These are phyloP conservation scores for Diplodus sargus DNA, from an alignment of 2,797 vertebrate species.

Conservation along the genomic window DNA sequence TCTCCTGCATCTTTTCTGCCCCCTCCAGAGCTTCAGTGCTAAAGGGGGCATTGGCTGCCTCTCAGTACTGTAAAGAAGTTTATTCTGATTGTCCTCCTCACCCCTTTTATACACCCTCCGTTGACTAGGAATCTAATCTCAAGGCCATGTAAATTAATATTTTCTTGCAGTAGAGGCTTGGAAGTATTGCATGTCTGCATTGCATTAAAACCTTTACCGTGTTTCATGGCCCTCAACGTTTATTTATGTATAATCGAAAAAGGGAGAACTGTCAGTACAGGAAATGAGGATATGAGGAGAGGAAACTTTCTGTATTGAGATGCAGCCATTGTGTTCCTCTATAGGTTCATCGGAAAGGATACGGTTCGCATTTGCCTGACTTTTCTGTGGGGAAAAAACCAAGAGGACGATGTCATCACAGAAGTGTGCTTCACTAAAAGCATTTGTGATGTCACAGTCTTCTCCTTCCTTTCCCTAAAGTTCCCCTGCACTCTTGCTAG, in stretches of 20 bases:
- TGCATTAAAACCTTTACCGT: conserved; percentile 25
- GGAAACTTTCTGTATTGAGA: conserved; percentile 60
- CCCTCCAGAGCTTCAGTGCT: conserved; percentile 48
- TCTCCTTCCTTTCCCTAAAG: conserved; percentile 67
- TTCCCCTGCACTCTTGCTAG: conserved; percentile 33
- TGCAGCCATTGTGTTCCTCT: conserved; percentile 40
- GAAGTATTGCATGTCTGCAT: conserved; percentile 28
- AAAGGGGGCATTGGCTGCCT: conserved; percentile 55
- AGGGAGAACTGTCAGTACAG: not conserved
- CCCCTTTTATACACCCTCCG: conserved; percentile 3
- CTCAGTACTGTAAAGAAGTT: conserved; percentile 58
- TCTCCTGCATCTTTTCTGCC: conserved; percentile 47
- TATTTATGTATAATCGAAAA: conserved; percentile 1
- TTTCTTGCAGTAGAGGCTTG: conserved; percentile 10
- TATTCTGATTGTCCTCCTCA: conserved; percentile 50
- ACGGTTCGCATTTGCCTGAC: conserved; percentile 66
- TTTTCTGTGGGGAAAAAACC: conserved; percentile 48
- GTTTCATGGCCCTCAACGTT: conserved; percentile 19
- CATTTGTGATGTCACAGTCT: conserved; percentile 61
- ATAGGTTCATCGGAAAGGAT: conserved; percentile 62
- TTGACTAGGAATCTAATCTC: conserved; percentile 24
- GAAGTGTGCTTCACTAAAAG: not conserved
- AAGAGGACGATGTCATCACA: conserved; percentile 61
- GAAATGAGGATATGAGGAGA: conserved; percentile 33
- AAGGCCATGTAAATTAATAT: conserved; percentile 20